Conservation (phyloP, 1,140 invertebrate genomes). For the Ectropis grisescens region DNA sequence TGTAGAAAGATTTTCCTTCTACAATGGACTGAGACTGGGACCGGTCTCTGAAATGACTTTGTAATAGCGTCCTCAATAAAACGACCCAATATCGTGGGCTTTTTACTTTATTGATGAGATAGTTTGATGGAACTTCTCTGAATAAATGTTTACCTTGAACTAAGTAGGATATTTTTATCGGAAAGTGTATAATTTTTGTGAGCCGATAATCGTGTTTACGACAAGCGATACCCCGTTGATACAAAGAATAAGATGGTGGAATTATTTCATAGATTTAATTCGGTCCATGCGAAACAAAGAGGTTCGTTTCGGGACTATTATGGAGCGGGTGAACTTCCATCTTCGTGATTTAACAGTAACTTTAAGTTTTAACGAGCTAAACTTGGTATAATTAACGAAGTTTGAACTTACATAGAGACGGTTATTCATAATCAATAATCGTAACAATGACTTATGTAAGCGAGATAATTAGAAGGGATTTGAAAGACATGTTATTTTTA, state of each 20-base stretch:
- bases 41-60: conserved; percentile 62
- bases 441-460: no score
- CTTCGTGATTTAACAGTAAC: conserved; percentile 16
- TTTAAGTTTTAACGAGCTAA: conserved; percentile 26
- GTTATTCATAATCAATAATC: no score
- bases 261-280: no score
- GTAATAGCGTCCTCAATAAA: conserved; percentile 62
- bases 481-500: no score
- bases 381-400: conserved; percentile 8
- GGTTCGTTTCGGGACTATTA: conserved; percentile 11
- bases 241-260: no score
- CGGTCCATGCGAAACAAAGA: not conserved
- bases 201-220: no score
- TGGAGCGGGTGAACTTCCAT: conserved; percentile 9
- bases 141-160: conserved; percentile 18
- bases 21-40: conserved; percentile 62
- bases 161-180: conserved; percentile 4
- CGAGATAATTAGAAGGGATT: no score
- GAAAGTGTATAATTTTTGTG: not conserved
- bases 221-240: not conserved
- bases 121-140: conserved; percentile 16
- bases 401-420: no score
- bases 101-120: conserved; percentile 43
- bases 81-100: conserved; percentile 43
- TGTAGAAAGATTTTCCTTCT: conserved; percentile 69